Conservation (phyloP, 2,113 vertebrate species). For the Sapayoa aenigma region DNA sequence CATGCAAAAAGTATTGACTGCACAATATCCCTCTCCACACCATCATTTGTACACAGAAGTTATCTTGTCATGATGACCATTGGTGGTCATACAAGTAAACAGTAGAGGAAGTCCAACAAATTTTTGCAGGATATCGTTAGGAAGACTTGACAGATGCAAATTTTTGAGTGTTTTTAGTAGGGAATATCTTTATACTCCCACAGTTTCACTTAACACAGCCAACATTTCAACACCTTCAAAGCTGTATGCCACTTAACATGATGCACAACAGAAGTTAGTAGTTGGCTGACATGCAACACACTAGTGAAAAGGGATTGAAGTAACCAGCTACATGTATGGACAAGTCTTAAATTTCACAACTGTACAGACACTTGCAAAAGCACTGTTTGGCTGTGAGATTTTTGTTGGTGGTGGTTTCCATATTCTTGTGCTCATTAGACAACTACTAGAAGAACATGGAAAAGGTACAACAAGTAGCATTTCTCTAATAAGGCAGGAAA, state of each 20-base stretch:
- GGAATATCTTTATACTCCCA: not conserved
- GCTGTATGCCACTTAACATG: not conserved
- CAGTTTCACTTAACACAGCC: not conserved
- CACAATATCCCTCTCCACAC: not conserved
- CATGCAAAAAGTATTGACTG: not conserved
- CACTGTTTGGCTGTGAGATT: not conserved
- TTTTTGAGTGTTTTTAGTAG: not conserved
- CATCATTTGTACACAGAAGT: not conserved
- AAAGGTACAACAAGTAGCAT: not conserved
- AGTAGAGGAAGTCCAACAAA: not conserved
- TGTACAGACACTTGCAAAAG: not conserved
- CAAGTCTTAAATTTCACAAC: not conserved
- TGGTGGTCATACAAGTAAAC: not conserved
- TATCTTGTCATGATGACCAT: not conserved
- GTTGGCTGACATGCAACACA: not conserved
- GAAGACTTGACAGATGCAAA: not conserved
- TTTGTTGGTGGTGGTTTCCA: not conserved
- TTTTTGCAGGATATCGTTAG: not conserved
- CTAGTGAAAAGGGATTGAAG: not conserved
- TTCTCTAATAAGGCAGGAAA: not conserved
- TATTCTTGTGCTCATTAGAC: not conserved
- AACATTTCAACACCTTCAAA: not conserved
- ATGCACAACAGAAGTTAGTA: not conserved
- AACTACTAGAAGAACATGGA: not conserved
- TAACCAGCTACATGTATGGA: not conserved